Evolutionary conservation across 2,888 invertebrate species (phyloP), one percentile per base, ranked within the genome.

Genomic region (Opisthograptis luteolata): DNA sequence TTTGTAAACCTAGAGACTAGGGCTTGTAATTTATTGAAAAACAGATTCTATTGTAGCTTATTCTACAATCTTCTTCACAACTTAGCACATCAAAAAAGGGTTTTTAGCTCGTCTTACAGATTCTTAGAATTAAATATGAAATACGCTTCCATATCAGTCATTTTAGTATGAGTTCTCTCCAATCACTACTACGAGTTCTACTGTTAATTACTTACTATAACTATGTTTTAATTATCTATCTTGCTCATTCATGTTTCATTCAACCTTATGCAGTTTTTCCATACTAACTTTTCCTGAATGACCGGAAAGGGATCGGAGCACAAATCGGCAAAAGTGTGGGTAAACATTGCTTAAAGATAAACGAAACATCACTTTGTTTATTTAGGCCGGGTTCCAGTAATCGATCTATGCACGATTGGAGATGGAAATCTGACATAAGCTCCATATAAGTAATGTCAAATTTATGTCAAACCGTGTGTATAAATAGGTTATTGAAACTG

Each of bases 1-100:
- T 40, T 46, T 14, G 14, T 48, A 42, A 42, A 32, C 48, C 48
- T 53, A 53, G 10, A 44, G 48, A 53, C 53, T 53, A 53, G 53
- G 37, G 48, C 25, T 49, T 47, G 35, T 42, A 42, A 31, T 20
- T 20, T 14, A 15, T 24, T 4, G 17, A 28, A 34, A 27, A 3
- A 13, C n/a, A 22, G 22, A 25, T 25, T 4, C 8, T 9, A 25
- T 25, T n/a, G 9, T 25, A 9, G 3, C 10, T 4, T 5, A 25
- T n/a, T n/a, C 6, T 28, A 28, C 7, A 12, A 34, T 8, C 20
- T 34, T 43, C 7, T 15, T 3, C 17, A 19, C 17, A n/a, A n/a
- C n/a, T n/a, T 34, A 35, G 35, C 12, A 22, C 15, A 15, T 30
- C 9, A 7, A 31, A n/a, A 17, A 0, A 1, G 20, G 14, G 27